These are phyloP conservation scores for Diabrotica virgifera DNA, from an alignment of 1,140 invertebrate species.

Conservation along the genomic window DNA sequence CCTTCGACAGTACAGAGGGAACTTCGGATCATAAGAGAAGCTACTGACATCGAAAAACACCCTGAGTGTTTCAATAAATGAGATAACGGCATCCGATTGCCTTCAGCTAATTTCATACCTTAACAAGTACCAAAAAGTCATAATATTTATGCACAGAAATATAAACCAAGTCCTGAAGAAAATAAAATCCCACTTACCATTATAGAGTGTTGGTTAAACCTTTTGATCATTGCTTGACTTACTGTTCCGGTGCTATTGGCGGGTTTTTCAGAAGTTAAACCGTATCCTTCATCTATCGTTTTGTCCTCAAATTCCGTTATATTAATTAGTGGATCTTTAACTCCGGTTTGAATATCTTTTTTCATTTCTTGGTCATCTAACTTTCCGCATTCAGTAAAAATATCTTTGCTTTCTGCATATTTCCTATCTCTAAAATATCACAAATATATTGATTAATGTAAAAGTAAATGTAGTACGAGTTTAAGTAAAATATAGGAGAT, in stretches of 20 bases:
- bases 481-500: no score
- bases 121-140: no score
- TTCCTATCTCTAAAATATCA: conserved; percentile 70
- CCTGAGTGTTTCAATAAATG: no score
- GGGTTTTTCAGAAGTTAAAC: conserved; percentile 56
- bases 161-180: no score
- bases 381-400: conserved; percentile 96
- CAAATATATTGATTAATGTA: neutral
- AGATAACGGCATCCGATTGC: no score
- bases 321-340: conserved; percentile 78
- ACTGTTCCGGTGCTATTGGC: conserved; percentile 65
- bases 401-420: conserved; percentile 80
- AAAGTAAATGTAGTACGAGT: no score
- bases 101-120: no score
- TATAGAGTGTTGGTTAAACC: conserved; percentile 97
- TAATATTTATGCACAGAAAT: no score
- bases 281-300: conserved; percentile 67
- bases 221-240: conserved; percentile 90
- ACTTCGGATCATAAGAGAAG: no score
- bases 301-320: conserved; percentile 76
- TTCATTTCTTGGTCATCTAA: conserved; percentile 86
- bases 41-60: no score
- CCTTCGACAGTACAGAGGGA: no score
- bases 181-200: conserved; percentile 65
- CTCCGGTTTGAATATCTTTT: conserved; percentile 73